Percentiles rank a stretch among this genome's conserved stretches.
Conservation (phyloP, 1,140 invertebrate species). For the Adoxophyes honmai region DNA sequence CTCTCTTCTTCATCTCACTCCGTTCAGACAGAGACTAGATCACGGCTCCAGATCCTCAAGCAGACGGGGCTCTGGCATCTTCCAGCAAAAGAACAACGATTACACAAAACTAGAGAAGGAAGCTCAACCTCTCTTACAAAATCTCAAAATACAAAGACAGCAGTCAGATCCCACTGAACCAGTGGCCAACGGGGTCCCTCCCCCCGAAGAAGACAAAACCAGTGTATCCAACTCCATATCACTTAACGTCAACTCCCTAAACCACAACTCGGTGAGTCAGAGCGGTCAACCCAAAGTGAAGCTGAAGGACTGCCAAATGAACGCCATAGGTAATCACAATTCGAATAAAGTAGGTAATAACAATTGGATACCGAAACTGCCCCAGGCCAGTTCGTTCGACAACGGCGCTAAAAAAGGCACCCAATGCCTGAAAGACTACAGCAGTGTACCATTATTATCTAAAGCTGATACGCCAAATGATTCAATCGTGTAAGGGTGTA, state of each 20-base stretch:
- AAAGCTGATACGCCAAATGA: conserved; percentile 62
- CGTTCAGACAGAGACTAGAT: conserved; percentile 63
- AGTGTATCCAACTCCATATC: conserved; percentile 62
- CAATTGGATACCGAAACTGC: conserved; percentile 69
- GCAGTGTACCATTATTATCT: conserved; percentile 65
- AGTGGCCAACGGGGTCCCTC: conserved; percentile 55
- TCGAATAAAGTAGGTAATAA: conserved; percentile 69
- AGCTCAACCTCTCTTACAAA: conserved; percentile 55
- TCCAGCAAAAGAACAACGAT: conserved; percentile 45
- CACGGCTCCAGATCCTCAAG: conserved; percentile 60
- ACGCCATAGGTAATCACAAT: conserved; percentile 58
- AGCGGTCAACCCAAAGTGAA: conserved; percentile 55
- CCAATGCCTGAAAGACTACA: conserved; percentile 65
- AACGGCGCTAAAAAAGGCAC: conserved; percentile 52
- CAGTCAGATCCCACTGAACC: conserved; percentile 60
- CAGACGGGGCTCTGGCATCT: conserved; percentile 64
- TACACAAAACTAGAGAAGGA: conserved; percentile 55
- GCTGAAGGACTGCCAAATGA: conserved; percentile 56
- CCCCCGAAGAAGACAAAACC: conserved; percentile 54
- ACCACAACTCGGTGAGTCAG: conserved; percentile 57
- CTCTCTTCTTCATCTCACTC: conserved; percentile 60
- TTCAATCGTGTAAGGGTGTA: conserved; percentile 61
- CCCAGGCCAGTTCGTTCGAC: conserved; percentile 67
- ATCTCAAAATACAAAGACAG: conserved; percentile 57
- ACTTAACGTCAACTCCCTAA: conserved; percentile 58